Percentiles rank a stretch among this genome's conserved stretches.
These are phyloP conservation scores for Theretra japonica DNA, from an alignment of 2,888 invertebrate genomes.

Conservation along the genomic window DNA sequence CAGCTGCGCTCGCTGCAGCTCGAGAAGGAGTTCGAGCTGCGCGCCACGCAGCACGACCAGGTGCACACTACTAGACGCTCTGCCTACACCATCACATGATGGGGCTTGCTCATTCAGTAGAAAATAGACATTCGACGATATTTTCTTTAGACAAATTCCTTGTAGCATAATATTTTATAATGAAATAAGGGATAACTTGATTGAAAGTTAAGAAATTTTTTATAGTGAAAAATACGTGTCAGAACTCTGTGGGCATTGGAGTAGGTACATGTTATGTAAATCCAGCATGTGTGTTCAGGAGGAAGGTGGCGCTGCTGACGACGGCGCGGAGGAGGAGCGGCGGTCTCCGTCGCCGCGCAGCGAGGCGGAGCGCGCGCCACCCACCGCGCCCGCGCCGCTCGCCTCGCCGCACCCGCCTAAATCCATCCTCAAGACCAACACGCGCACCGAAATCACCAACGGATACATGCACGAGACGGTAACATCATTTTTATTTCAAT, in stretches of 20 bases:
- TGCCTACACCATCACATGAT: not conserved
- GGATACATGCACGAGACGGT: slow-evolving; percentile 59
- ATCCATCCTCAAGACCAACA: slow-evolving; percentile 79
- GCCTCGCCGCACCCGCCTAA: slow-evolving; percentile 66
- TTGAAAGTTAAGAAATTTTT: too few relatives aligned
- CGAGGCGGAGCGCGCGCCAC: slow-evolving; percentile 39
- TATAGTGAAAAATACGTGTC: too few relatives aligned
- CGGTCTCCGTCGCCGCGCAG: slow-evolving; percentile 41
- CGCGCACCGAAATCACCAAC: slow-evolving; percentile 65
- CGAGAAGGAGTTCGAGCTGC: slow-evolving; percentile 97
- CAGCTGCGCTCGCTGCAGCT: slow-evolving; percentile 94
- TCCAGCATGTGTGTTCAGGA: slow-evolving; percentile 44
- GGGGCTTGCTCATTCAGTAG: too few relatives aligned
- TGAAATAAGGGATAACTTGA: not conserved
- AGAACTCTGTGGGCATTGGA: too few relatives aligned
- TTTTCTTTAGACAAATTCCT: too few relatives aligned
- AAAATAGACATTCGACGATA: too few relatives aligned
- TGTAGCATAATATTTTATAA: too few relatives aligned
- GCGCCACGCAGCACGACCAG: slow-evolving; percentile 90
- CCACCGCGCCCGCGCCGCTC: slow-evolving; percentile 40
- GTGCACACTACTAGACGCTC: slow-evolving; percentile 45
- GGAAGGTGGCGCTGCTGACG: slow-evolving; percentile 54
- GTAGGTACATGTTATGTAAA: not conserved
- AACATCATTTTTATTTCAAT: not conserved
- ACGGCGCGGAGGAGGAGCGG: slow-evolving; percentile 53